Percentiles rank a stretch among this genome's conserved stretches.
These are phyloP conservation scores for Echinops telfairi DNA, from an alignment of 2,113 vertebrate species.

Conservation along the genomic window DNA sequence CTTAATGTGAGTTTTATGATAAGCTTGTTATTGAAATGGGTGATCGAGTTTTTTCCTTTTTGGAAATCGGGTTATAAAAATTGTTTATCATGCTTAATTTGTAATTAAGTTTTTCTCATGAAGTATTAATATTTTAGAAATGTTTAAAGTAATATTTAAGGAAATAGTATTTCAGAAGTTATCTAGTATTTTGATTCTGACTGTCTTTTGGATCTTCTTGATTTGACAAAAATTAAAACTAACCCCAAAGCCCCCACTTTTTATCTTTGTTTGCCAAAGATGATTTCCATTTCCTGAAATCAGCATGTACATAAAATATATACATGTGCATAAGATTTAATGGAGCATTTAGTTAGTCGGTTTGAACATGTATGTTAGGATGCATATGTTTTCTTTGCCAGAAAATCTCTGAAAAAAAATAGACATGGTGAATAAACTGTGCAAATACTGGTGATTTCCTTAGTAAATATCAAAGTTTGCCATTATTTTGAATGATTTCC, in stretches of 20 bases:
- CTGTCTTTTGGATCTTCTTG: conserved; percentile 62
- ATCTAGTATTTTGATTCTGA: conserved; percentile 55
- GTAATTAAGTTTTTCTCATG: conserved; percentile 32
- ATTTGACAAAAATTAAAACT: background rate
- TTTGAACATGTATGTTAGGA: conserved; percentile 57
- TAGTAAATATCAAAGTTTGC: background rate
- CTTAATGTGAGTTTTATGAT: conserved; percentile 49
- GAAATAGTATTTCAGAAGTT: conserved; percentile 29
- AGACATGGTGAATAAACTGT: background rate
- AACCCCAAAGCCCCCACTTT: background rate
- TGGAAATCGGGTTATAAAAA: conserved; percentile 59
- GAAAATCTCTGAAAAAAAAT: conserved; percentile 37
- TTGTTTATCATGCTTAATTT: background rate
- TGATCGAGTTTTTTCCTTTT: conserved; percentile 63
- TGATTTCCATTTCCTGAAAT: conserved; percentile 56
- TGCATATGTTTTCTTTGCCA: conserved; percentile 35
- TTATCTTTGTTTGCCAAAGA: conserved; percentile 49
- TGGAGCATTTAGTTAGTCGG: conserved; percentile 9
- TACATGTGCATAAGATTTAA: background rate
- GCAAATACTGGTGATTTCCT: conserved; percentile 44
- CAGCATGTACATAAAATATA: conserved; percentile 13
- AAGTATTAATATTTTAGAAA: conserved; percentile 37
- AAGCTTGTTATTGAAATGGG: conserved; percentile 32
- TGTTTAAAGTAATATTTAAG: conserved; percentile 55
- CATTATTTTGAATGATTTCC: conserved; percentile 19